These are phyloP conservation scores for Cynocephalus volans DNA, from an alignment of 2,113 vertebrate genomes.

Conservation along the genomic window DNA sequence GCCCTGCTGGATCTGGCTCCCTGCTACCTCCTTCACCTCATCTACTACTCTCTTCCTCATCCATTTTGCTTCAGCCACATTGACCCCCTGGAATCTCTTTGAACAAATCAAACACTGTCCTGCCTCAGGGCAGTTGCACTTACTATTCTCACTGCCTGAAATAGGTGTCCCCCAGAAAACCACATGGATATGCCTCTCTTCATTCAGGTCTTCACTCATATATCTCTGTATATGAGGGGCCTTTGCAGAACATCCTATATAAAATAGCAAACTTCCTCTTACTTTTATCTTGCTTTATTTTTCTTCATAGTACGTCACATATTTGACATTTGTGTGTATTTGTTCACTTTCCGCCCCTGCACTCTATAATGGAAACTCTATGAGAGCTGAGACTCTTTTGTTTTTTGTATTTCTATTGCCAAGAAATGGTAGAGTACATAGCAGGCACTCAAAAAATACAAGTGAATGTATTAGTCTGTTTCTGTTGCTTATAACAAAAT, in stretches of 20 bases:
- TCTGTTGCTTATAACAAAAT: too few relatives aligned
- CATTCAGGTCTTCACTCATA: background rate
- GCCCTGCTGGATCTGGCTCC: background rate
- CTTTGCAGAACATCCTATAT: background rate
- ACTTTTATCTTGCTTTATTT: background rate
- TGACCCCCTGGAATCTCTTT: background rate
- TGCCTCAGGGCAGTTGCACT: background rate
- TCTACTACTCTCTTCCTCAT: background rate
- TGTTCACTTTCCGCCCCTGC: background rate
- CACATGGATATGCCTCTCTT: background rate
- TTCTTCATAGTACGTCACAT: background rate
- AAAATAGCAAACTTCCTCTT: background rate
- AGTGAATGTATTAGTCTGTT: background rate
- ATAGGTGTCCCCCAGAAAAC: background rate
- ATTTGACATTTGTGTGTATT: background rate
- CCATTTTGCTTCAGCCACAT: background rate
- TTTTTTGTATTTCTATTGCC: background rate
- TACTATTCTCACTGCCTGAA: background rate
- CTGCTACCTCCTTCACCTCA: background rate
- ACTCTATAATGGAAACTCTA: background rate
- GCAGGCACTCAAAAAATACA: background rate
- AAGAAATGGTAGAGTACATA: background rate
- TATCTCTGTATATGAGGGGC: background rate
- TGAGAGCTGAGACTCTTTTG: background rate
- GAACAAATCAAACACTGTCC: background rate